Base-by-base conservation (phyloP, 2,797 vertebrate species). In the Phataginus tetradactyla region DNA sequence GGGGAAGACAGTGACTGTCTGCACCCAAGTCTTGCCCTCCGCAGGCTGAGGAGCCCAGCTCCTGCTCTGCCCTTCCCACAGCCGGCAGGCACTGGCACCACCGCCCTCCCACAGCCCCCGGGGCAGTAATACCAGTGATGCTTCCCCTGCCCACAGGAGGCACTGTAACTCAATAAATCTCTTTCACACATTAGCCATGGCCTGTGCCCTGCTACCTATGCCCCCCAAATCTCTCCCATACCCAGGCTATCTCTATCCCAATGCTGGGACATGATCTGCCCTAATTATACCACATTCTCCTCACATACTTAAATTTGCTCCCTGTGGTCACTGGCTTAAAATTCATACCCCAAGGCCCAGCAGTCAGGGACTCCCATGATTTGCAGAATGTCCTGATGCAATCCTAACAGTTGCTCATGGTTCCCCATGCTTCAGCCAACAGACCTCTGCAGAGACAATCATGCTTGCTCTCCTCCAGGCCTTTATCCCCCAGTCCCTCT, bases 401-500 rank as follows among this genome's bases (percentile, higher is more conserved):
- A 4, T 37, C 27, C 39, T 64, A 39, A n/a, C 14, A 15, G 27
- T 61, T 45, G 32, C 32, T 68, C 37, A 20, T 49, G 5, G 20
- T 23, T 53, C 27, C 32, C 49, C 39, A 29, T 0, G 2, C 64
- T 75, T 45, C 32, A 29, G 0, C 59, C 85, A 39, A 57, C 0
- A 3, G 53, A 18, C 0, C 5, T 85, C 66, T 0, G 0, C 59
- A 74, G 74, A 87, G 72, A 74, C 72, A 9, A 42, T n/a, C 12
- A 10, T 37, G 1, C 78, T 34, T 32, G 21, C n/a, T 66, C 37
- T 49, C 32, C 20, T 37, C 18, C 29, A 55, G 42, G 18, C 29
- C 61, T 49, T 23, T 27, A n/a, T 34, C 0, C 0, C 25, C 25
- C 0, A 3, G 11, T 32, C 42, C n/a, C n/a, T 89, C 90, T 55